Evolutionary conservation across 2,888 invertebrate species (phyloP).

Genomic region (Athripsodes cinereus): DNA sequence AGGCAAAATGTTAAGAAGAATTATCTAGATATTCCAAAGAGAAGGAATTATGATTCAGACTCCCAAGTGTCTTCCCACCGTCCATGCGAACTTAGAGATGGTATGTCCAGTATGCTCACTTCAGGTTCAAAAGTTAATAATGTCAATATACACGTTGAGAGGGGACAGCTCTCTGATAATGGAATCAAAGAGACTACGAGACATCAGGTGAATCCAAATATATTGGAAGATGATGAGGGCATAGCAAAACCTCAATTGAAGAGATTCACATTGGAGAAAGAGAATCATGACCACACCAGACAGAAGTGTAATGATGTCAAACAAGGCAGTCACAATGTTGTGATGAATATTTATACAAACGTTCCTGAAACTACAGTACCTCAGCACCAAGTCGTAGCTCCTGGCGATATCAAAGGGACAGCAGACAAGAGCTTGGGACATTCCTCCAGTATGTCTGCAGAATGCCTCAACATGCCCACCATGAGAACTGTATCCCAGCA

Average conservation of each 20-base stretch:
- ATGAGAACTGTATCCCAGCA: slow-evolving; percentile 65
- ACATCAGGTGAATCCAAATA: slow-evolving; percentile 56
- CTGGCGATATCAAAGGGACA: slow-evolving; percentile 26
- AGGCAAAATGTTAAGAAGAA: slow-evolving; percentile 67
- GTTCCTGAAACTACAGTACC: slow-evolving; percentile 57
- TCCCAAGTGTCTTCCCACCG: slow-evolving; percentile 46
- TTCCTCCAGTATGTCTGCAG: slow-evolving; percentile 43
- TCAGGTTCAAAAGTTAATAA: slow-evolving; percentile 74
- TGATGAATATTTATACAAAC: slow-evolving; percentile 59
- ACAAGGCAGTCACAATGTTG: slow-evolving; percentile 34
- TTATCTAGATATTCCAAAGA: slow-evolving; percentile 61
- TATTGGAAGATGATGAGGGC: slow-evolving; percentile 56
- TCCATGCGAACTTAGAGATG: slow-evolving; percentile 46
- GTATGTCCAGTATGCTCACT: slow-evolving; percentile 57
- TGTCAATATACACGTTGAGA: slow-evolving; percentile 70
- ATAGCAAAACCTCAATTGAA: slow-evolving; percentile 30
- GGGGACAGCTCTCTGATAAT: slow-evolving; percentile 37
- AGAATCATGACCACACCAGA: slow-evolving; percentile 34
- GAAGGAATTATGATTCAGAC: slow-evolving; percentile 52
- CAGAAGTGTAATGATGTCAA: slow-evolving; percentile 40
- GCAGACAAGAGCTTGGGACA: slow-evolving; percentile 33
- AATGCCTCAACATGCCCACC: slow-evolving; percentile 41
- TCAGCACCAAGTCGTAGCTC: slow-evolving; percentile 50
- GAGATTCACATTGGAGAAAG: slow-evolving; percentile 25
- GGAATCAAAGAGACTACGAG: slow-evolving; percentile 52